phyloP scores from a whole-genome alignment of 2,113 vertebrate species.

The Urocolius indicus region DNA sequence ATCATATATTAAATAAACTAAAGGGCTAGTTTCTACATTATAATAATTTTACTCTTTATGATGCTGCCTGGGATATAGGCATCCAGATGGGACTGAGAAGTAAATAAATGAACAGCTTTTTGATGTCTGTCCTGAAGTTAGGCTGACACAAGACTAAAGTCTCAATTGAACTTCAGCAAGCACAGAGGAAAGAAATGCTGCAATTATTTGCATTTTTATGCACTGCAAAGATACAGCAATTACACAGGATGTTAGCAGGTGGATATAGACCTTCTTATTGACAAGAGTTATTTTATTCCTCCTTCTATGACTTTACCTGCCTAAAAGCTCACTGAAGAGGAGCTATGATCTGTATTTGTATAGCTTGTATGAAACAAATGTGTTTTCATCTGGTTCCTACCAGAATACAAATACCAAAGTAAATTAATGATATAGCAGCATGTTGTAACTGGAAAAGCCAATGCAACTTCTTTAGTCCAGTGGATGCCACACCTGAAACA shows the following conservation, averaged over 20 bases:
- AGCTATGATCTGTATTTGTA: background rate
- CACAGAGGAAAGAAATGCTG: background rate
- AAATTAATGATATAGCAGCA: background rate
- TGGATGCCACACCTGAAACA: background rate
- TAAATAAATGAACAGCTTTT: background rate
- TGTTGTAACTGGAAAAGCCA: background rate
- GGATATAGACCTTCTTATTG: background rate
- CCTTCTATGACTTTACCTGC: background rate
- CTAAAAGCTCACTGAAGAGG: background rate
- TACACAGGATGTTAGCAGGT: background rate
- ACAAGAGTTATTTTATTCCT: background rate
- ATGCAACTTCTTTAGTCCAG: background rate
- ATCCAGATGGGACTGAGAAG: background rate
- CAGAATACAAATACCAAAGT: background rate
- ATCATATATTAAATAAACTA: background rate
- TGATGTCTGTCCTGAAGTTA: background rate
- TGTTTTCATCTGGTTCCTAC: background rate
- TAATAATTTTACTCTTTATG: background rate
- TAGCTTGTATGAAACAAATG: fast-evolving
- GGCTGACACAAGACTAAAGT: background rate
- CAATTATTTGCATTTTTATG: background rate
- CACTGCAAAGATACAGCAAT: background rate
- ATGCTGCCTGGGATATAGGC: background rate
- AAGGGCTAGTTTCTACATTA: background rate
- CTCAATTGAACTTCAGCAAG: background rate